phyloP scores from a whole-genome alignment of 2,888 invertebrate genomes.

The Fissipunctia ypsillon region DNA sequence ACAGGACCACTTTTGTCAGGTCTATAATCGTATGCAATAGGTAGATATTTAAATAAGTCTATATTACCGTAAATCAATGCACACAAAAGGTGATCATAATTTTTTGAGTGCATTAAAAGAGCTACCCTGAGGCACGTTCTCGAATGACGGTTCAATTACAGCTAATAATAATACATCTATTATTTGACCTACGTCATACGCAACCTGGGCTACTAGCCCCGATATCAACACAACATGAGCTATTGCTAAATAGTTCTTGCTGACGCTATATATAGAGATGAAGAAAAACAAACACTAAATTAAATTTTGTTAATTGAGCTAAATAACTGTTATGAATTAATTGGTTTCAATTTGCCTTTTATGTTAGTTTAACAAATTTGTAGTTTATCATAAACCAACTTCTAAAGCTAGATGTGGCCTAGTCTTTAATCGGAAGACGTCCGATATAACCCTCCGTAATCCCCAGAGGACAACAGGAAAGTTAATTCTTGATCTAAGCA shows the following conservation, averaged over 20 bases:
- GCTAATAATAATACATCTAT: too few species aligned
- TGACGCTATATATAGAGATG: neutral
- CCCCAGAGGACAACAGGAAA: neutral
- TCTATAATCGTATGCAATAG: neutral
- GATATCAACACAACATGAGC: too few species aligned
- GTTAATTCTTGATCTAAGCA: too few species aligned
- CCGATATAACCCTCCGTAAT: too few species aligned
- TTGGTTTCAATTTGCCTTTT: slow-evolving; percentile 9
- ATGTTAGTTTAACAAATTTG: neutral
- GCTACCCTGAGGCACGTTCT: too few species aligned
- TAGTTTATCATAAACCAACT: neutral
- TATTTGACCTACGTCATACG: too few species aligned
- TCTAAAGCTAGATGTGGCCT: neutral
- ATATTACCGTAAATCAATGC: neutral
- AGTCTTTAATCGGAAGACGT: too few species aligned
- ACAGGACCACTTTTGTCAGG: neutral
- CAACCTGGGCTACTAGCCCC: too few species aligned
- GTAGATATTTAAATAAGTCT: neutral
- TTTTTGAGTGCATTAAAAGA: neutral
- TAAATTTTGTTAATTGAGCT: neutral
- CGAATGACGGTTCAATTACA: too few species aligned
- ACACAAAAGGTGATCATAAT: neutral
- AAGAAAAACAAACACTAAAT: neutral
- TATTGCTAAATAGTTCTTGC: neutral
- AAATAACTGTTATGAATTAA: neutral